A percentile compares a stretch with the other conserved stretches of the same genome.
Evolutionary conservation across 2,888 invertebrate species (phyloP).

Genomic region (Chironomus riparius): DNA sequence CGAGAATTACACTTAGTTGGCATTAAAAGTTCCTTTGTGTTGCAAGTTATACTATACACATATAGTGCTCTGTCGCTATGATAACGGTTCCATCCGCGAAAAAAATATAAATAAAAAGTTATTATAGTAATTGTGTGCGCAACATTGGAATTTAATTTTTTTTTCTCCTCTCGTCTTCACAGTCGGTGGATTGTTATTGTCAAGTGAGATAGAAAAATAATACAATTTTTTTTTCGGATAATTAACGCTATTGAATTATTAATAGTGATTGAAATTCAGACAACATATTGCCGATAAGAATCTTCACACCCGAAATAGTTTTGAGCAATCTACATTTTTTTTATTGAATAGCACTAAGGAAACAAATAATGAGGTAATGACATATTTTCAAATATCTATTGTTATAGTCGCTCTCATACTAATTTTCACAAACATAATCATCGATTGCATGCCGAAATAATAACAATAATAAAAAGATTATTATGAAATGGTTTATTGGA

Average conservation of each 20-base stretch:
- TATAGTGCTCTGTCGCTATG: conserved; percentile 5
- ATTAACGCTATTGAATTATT: not conserved
- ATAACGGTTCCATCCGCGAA: conserved; percentile 20
- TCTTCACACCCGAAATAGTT: not conserved
- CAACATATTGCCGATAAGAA: not conserved
- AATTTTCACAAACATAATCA: not conserved
- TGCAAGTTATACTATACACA: not conserved
- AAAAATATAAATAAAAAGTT: not conserved
- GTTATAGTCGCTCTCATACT: not conserved
- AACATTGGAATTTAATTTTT: not conserved
- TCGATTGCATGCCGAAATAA: not conserved
- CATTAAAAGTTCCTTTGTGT: conserved; percentile 19
- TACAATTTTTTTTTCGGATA: no score
- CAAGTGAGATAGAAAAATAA: no score
- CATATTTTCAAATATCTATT: not conserved
- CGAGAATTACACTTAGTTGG: conserved; percentile 12
- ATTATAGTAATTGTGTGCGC: not conserved
- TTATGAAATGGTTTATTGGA: no score
- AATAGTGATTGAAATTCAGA: not conserved
- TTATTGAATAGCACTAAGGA: not conserved
- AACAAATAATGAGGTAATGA: not conserved
- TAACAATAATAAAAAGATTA: not conserved
- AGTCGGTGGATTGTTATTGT: no score
- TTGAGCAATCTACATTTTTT: no score
- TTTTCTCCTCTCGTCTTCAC: no score